Conservation (phyloP, 2,113 vertebrate species). For the Scomber scombrus region DNA sequence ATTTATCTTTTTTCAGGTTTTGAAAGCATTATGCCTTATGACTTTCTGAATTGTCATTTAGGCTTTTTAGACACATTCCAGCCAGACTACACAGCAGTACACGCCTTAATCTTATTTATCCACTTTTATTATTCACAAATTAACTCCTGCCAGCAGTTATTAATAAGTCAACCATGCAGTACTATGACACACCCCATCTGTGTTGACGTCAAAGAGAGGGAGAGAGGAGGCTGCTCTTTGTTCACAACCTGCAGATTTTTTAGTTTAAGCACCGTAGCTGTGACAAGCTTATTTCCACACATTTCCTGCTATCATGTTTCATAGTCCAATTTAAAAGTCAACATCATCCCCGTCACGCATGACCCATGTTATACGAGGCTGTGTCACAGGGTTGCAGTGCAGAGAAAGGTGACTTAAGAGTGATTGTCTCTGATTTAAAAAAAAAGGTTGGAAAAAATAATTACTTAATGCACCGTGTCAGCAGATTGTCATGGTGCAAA, state of each 20-base stretch:
- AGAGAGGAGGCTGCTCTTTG: neutral
- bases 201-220: neutral
- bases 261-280: neutral
- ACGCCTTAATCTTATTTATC: neutral
- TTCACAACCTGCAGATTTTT: neutral
- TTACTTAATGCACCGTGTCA: neutral
- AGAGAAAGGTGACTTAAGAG: neutral
- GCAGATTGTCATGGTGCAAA: neutral
- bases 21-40: too few species aligned
- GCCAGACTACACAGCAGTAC: neutral
- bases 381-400: constrained; percentile 1
- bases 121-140: neutral
- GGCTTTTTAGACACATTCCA: constrained; percentile 3
- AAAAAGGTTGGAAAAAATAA: neutral
- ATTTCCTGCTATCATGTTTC: constrained; percentile 43
- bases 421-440: neutral
- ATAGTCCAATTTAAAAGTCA: constrained; percentile 29
- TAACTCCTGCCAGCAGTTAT: neutral
- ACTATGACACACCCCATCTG: neutral
- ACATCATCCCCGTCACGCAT: constrained; percentile 23
- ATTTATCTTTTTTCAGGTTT: too few species aligned
- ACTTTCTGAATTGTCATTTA: neutral
- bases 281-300: constrained; percentile 37
- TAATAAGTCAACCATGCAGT: neutral
- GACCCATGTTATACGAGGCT: constrained; percentile 2